A percentile compares a stretch with the other conserved stretches of the same genome.
phyloP scores from a whole-genome alignment of 1,140 invertebrate genomes.

The Steinernema feltiae region DNA sequence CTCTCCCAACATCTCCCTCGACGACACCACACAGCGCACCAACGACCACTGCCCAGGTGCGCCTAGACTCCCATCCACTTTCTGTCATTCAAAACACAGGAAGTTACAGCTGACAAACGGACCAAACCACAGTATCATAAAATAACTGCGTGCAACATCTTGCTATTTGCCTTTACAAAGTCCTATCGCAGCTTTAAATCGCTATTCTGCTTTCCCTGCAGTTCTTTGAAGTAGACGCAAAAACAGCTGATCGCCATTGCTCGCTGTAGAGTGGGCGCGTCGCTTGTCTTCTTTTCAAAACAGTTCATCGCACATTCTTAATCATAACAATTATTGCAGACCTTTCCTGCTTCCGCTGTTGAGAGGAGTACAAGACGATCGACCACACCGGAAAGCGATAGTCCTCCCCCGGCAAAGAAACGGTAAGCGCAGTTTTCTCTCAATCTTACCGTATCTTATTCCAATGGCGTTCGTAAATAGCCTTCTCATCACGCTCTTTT shows the following conservation, averaged over 20 bases:
- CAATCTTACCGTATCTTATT: neutral
- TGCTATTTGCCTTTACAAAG: no score
- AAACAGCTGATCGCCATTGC: neutral
- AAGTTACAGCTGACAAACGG: neutral
- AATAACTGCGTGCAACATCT: no score
- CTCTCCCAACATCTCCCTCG: neutral
- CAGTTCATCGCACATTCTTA: no score
- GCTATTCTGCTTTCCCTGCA: neutral
- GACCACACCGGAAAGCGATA: neutral
- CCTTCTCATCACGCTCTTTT: no score
- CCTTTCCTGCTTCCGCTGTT: neutral
- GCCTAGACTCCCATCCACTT: neutral
- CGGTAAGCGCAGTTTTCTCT: neutral
- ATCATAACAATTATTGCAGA: neutral
- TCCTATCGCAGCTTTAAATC: no score
- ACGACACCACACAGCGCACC: neutral
- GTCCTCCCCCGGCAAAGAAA: neutral
- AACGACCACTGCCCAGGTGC: slow-evolving; percentile 3
- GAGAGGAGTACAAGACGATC: neutral
- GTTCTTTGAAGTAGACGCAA: neutral
- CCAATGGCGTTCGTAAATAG: neutral
- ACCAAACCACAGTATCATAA: no score
- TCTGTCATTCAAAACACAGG: neutral
- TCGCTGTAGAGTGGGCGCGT: no score
- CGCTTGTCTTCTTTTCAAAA: no score